A percentile compares a stretch with the other conserved stretches of the same genome.
Conservation (phyloP, 2,113 vertebrate genomes). For the Lamprologus ornatipinnis region DNA sequence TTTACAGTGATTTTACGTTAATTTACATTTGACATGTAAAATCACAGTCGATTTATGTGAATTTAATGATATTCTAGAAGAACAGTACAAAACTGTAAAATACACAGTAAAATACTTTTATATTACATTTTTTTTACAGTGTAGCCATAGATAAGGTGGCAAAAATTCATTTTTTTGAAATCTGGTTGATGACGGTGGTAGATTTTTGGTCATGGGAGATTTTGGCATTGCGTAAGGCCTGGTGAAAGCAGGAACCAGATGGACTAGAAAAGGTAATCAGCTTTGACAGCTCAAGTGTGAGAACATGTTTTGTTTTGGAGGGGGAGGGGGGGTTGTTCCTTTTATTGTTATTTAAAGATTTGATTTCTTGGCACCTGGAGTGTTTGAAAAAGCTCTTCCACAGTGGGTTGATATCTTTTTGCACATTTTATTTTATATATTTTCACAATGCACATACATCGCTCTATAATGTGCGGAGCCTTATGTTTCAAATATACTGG, state of each 20-base stretch:
- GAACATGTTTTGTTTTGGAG: not conserved
- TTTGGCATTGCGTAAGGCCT: not conserved
- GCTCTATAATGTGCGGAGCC: not conserved
- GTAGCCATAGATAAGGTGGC: not conserved
- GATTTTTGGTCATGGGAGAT: not conserved
- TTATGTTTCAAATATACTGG: not conserved
- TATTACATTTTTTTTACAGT: not conserved
- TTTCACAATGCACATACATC: not conserved
- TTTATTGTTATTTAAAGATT: not conserved
- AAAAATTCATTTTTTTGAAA: not conserved
- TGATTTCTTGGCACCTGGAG: not conserved
- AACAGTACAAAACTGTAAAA: not conserved
- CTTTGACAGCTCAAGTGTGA: not conserved
- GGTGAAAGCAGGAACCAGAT: not conserved
- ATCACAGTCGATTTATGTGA: not conserved
- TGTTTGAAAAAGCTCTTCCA: not conserved
- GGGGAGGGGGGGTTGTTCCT: fast-evolving
- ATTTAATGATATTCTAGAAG: not conserved
- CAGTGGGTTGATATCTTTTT: not conserved
- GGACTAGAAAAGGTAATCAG: not conserved
- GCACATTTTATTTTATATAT: not conserved
- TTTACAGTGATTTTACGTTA: not conserved
- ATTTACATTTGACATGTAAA: not conserved
- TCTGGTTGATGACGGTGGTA: not conserved
- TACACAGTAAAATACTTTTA: not conserved